phyloP scores from a whole-genome alignment of 2,888 invertebrate species.

The Netelia inedita region DNA sequence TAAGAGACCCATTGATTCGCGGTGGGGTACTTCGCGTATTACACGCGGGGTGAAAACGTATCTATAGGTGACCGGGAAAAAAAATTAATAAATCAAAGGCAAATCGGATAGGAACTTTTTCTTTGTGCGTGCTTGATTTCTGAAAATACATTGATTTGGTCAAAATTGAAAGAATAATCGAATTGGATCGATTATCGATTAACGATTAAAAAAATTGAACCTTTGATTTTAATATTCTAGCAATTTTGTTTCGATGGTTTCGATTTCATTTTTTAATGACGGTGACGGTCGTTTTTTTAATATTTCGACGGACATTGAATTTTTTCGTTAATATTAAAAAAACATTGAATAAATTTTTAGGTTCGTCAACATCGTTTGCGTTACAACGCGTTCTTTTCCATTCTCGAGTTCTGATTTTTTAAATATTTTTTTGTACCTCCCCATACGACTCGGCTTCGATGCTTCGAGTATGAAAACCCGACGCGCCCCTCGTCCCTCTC shows the following conservation, averaged over 20 bases:
- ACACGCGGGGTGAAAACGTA: background rate
- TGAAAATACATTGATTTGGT: conserved; percentile 45
- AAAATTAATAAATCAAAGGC: conserved; percentile 24
- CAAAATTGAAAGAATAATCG: conserved; percentile 18
- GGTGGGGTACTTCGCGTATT: conserved; percentile 25
- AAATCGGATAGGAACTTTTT: conserved; percentile 49
- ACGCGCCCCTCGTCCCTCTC: conserved; percentile 45
- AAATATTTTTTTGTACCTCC: conserved; percentile 30
- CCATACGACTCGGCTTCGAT: conserved; percentile 12
- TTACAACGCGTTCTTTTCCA: background rate
- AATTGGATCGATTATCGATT: background rate
- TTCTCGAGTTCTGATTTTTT: background rate
- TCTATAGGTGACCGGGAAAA: background rate
- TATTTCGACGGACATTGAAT: too few relatives aligned
- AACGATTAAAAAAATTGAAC: background rate
- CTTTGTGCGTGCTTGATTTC: conserved; percentile 27
- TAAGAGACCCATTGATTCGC: conserved; percentile 57
- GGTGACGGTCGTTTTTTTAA: too few relatives aligned
- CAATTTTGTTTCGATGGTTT: too few relatives aligned
- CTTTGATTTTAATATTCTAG: too few relatives aligned
- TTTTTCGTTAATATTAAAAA: background rate
- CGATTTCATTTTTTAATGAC: too few relatives aligned
- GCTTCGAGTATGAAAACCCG: conserved; percentile 53
- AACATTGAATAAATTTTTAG: background rate
- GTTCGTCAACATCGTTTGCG: background rate